Percentiles rank a stretch among this genome's conserved stretches.
Evolutionary conservation across 64 coral and sea anemone species (phyloP).

Genomic region (Montipora sp.): DNA sequence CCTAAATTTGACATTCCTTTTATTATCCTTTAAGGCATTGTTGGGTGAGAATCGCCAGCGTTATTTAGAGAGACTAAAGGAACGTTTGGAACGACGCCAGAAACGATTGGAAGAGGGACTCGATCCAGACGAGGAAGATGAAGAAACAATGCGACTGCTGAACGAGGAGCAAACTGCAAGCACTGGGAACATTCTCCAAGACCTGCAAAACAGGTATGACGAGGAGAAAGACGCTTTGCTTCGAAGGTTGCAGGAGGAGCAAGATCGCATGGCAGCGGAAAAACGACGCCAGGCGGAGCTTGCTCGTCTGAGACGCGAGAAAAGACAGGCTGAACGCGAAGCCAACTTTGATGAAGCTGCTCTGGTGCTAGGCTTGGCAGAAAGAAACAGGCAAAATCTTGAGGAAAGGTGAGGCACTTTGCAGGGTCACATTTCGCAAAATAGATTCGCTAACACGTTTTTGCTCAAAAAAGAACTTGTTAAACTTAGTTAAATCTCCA

Average conservation of each 20-base stretch:
- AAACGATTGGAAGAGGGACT: slow-evolving; percentile 73
- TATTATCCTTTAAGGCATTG: slow-evolving; percentile 44
- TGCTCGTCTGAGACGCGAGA: slow-evolving; percentile 78
- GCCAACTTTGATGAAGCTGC: slow-evolving; percentile 83
- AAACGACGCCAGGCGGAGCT: slow-evolving; percentile 86
- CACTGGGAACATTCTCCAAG: slow-evolving; percentile 88
- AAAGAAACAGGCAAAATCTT: slow-evolving; percentile 86
- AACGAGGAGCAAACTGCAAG: slow-evolving; percentile 79
- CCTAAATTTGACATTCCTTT: neutral
- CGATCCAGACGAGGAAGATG: slow-evolving; percentile 87
- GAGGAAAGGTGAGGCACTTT: slow-evolving; percentile 77
- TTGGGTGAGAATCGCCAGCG: slow-evolving; percentile 95
- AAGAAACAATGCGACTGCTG: slow-evolving; percentile 74
- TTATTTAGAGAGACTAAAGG: slow-evolving; percentile 78
- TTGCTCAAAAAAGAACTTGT: no score
- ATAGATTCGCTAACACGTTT: no score
- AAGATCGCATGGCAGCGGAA: slow-evolving; percentile 62
- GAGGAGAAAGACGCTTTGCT: slow-evolving; percentile 90
- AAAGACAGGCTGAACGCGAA: slow-evolving; percentile 82
- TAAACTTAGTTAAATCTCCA: no score
- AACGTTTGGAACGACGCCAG: slow-evolving; percentile 82
- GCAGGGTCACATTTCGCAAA: neutral
- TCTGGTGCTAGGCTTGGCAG: slow-evolving; percentile 86
- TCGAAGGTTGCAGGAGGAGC: slow-evolving; percentile 82
- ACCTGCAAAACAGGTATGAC: slow-evolving; percentile 95